A percentile compares a stretch with the other conserved stretches of the same genome.
phyloP scores from a whole-genome alignment of 2,113 vertebrate genomes.

The Oxyura jamaicensis region DNA sequence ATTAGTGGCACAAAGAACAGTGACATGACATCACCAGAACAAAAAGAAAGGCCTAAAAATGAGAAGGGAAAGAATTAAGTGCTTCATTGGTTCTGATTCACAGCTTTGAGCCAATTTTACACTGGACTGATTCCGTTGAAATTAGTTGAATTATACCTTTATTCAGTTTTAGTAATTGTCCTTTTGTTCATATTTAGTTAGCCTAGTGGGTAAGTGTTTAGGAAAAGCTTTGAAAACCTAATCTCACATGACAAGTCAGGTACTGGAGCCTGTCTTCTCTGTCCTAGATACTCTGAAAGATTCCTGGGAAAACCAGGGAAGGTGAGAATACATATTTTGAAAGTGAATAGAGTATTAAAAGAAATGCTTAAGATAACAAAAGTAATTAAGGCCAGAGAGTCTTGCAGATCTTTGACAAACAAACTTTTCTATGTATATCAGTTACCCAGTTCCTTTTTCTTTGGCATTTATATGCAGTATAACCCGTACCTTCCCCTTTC shows the following conservation, averaged over 20 bases:
- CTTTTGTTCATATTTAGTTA: neutral
- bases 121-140: neutral
- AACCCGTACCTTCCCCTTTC: neutral
- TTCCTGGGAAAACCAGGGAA: neutral
- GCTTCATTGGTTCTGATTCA: neutral
- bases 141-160: neutral
- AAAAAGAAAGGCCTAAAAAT: neutral
- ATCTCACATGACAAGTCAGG: neutral
- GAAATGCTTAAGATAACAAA: neutral
- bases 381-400: neutral
- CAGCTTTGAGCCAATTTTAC: neutral
- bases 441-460: too few species aligned
- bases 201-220: neutral
- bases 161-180: neutral
- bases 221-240: neutral
- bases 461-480: neutral
- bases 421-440: neutral
- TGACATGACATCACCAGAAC: neutral
- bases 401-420: neutral
- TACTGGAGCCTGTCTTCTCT: neutral
- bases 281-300: neutral
- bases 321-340: neutral
- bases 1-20: neutral
- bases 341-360: neutral
- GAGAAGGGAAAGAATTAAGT: neutral